A percentile compares a stretch with the other conserved stretches of the same genome.
These are phyloP conservation scores for Drosophila subquinaria DNA, from an alignment of 2,888 invertebrate genomes.

Conservation along the genomic window DNA sequence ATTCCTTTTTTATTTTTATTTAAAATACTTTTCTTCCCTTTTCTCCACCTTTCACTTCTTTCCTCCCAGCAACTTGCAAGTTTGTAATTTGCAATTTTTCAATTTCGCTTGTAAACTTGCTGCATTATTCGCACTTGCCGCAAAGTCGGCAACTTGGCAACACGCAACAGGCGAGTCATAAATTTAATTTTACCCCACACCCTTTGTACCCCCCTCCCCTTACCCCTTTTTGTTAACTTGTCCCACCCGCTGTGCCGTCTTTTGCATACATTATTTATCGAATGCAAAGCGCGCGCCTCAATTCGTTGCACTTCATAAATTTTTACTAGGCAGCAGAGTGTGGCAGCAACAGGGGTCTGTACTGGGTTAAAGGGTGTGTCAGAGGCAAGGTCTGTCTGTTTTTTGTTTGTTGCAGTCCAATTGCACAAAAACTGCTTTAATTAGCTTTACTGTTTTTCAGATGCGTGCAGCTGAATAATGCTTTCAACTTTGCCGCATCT, in stretches of 20 bases:
- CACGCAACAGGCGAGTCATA: conserved; percentile 55
- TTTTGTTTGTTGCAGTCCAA: conserved; percentile 30
- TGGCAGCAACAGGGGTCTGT: background rate
- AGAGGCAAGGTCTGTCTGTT: conserved; percentile 17
- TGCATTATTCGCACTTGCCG: conserved; percentile 59
- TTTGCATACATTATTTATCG: conserved; percentile 68
- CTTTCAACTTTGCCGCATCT: conserved; percentile 74
- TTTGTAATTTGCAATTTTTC: conserved; percentile 43
- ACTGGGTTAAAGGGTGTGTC: background rate
- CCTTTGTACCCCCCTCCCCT: background rate
- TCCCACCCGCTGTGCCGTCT: conserved; percentile 30
- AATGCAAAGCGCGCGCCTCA: conserved; percentile 64
- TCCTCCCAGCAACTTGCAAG: background rate
- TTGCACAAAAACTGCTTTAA: conserved; percentile 59
- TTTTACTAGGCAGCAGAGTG: conserved; percentile 57
- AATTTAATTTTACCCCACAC: conserved; percentile 42
- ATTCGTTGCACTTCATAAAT: conserved; percentile 82
- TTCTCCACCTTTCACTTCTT: no score
- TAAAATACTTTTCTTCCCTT: background rate
- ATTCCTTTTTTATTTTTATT: background rate
- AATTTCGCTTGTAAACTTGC: conserved; percentile 50
- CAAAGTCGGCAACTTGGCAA: conserved; percentile 13
- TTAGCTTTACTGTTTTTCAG: conserved; percentile 70
- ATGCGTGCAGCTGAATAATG: conserved; percentile 70
- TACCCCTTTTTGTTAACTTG: background rate